These are phyloP conservation scores for Gasterosteus nipponicus DNA, from an alignment of 2,113 vertebrate genomes.

Conservation along the genomic window DNA sequence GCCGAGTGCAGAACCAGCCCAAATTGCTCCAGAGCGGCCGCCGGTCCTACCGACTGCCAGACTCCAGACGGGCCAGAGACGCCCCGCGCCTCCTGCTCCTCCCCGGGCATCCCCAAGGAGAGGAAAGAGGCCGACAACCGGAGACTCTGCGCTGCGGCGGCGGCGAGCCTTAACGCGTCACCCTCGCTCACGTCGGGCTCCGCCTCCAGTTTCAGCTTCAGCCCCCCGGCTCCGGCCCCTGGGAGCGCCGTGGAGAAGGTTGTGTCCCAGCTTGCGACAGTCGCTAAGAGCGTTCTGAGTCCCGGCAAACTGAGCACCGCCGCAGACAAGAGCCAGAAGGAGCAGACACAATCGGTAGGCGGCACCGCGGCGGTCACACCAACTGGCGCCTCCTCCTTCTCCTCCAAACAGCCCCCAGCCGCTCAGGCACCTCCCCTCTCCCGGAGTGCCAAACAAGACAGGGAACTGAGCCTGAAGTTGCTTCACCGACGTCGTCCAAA, in stretches of 20 bases:
- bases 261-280: constrained; percentile 73
- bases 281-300: constrained; percentile 82
- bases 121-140: constrained; percentile 77
- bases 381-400: not conserved
- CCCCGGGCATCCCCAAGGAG: constrained; percentile 75
- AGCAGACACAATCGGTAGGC: constrained; percentile 51
- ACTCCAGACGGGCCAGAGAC: constrained; percentile 43
- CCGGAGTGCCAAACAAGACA: constrained; percentile 33
- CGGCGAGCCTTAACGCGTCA: not conserved
- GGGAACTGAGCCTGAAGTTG: constrained; percentile 40
- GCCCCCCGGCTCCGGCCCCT: constrained; percentile 37
- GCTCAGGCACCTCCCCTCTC: constrained; percentile 21
- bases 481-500: constrained; percentile 38
- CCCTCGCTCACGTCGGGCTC: constrained; percentile 11
- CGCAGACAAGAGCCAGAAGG: constrained; percentile 70
- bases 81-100: constrained; percentile 57
- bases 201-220: constrained; percentile 12
- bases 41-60: constrained; percentile 6
- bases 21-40: not conserved
- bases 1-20: not conserved
- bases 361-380: constrained; percentile 41
- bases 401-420: constrained; percentile 34
- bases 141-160: constrained; percentile 31
- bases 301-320: constrained; percentile 80
- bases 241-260: constrained; percentile 74